Conservation (phyloP, 2,797 vertebrate genomes). For the Phoebastria nigripes region DNA sequence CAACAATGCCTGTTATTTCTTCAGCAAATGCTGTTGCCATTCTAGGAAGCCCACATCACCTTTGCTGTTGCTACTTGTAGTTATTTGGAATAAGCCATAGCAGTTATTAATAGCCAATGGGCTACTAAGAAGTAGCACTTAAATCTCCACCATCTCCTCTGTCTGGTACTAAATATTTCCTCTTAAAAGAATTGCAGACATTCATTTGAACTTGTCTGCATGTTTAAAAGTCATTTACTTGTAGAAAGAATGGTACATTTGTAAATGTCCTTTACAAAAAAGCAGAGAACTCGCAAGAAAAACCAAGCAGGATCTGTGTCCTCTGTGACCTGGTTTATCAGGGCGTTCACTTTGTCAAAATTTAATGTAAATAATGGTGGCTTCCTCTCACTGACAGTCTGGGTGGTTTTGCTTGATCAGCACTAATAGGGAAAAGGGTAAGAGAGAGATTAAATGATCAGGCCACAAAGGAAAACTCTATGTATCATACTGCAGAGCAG, state of each 20-base stretch:
- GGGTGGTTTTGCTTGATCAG: constrained; percentile 9
- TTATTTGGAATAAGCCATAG: not conserved
- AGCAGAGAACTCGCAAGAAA: not conserved
- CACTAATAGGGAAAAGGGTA: not conserved
- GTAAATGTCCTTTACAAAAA: not conserved
- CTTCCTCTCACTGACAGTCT: constrained; percentile 32
- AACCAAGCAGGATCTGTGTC: not conserved
- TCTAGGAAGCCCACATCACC: not conserved
- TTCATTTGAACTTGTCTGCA: not conserved
- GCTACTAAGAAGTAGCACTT: not conserved
- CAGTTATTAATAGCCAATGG: not conserved
- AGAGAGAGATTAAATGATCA: not conserved
- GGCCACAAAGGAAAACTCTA: not conserved
- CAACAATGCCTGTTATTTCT: not conserved
- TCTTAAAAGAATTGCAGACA: not conserved
- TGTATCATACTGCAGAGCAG: not conserved
- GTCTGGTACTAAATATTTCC: not conserved
- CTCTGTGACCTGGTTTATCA: constrained; percentile 51
- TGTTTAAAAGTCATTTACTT: not conserved
- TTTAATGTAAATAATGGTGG: constrained; percentile 47
- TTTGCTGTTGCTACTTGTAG: not conserved
- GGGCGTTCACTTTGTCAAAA: constrained; percentile 30
- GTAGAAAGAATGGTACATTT: not conserved
- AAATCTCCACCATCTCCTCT: not conserved
- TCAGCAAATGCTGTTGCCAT: not conserved